These are phyloP conservation scores for Dicerorhinus sumatrensis DNA, from an alignment of 2,113 vertebrate species.

Conservation along the genomic window DNA sequence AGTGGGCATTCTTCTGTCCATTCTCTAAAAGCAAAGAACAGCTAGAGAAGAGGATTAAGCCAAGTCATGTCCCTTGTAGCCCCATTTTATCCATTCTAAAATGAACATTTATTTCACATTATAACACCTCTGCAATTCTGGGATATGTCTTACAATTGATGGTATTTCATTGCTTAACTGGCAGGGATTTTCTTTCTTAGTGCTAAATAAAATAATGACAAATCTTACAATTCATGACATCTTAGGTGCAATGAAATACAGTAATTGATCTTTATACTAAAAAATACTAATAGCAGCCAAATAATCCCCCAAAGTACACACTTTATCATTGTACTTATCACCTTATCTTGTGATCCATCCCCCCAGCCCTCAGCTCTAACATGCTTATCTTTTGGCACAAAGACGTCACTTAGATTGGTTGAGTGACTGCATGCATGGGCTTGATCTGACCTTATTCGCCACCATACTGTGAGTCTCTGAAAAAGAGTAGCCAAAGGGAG, in stretches of 20 bases:
- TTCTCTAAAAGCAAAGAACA: neutral
- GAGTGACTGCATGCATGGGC: neutral
- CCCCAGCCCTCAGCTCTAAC: neutral
- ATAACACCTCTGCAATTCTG: neutral
- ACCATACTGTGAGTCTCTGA: neutral
- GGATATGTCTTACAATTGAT: neutral
- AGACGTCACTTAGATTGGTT: neutral
- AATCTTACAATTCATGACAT: neutral
- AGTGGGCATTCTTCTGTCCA: neutral
- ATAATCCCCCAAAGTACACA: neutral
- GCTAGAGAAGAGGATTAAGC: neutral
- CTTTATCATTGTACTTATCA: neutral
- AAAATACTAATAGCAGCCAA: neutral
- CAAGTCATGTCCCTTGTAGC: neutral
- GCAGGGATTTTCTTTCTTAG: neutral
- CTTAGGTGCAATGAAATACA: neutral
- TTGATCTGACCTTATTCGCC: constrained; percentile 12
- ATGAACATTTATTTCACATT: constrained; percentile 9
- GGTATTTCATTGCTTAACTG: neutral
- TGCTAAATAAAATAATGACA: constrained; percentile 7
- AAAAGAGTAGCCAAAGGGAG: neutral
- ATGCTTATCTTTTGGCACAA: neutral
- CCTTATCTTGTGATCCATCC: neutral
- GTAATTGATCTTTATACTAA: neutral
- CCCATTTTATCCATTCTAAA: neutral